Percentiles rank a stretch among this genome's conserved stretches.
Conservation (phyloP, 2,888 invertebrate genomes). For the Drosophila niveifrons region DNA sequence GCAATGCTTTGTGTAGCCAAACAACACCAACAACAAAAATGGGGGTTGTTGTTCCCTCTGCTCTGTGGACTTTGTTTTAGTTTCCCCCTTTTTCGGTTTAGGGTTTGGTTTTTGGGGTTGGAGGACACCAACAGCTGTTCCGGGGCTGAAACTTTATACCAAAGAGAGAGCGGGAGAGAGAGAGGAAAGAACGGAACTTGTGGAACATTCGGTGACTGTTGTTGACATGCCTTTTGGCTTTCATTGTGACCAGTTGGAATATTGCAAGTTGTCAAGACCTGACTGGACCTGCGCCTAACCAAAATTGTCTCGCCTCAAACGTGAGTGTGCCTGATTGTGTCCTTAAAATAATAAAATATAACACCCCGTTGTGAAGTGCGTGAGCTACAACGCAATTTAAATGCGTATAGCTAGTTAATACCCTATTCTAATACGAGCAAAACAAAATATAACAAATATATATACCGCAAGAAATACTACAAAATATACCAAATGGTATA, state of each 20-base stretch:
- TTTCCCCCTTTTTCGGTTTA: neutral
- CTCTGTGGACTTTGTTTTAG: neutral
- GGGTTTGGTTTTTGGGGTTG: slow-evolving; percentile 1
- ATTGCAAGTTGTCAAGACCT: slow-evolving; percentile 24
- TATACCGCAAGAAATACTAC: no score
- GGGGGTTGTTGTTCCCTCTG: slow-evolving; percentile 17
- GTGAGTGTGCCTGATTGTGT: slow-evolving; percentile 6
- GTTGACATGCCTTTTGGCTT: slow-evolving; percentile 27
- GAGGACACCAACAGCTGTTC: slow-evolving; percentile 36
- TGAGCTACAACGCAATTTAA: slow-evolving; percentile 8
- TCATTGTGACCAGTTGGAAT: slow-evolving; percentile 22
- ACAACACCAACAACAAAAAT: neutral
- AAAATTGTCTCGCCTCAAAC: neutral
- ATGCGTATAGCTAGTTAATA: no score
- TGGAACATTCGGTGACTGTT: slow-evolving; percentile 8
- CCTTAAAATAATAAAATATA: slow-evolving; percentile 15
- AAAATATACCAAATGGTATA: no score
- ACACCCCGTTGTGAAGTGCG: slow-evolving; percentile 4
- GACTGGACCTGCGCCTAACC: slow-evolving; percentile 8
- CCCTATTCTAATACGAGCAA: no score
- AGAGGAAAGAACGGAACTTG: neutral
- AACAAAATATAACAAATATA: no score
- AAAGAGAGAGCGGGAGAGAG: neutral
- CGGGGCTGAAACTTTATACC: slow-evolving; percentile 11
- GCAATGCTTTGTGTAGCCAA: slow-evolving; percentile 11